These are phyloP conservation scores for Squalus acanthias DNA, from an alignment of 2,797 vertebrate species.

Conservation along the genomic window DNA sequence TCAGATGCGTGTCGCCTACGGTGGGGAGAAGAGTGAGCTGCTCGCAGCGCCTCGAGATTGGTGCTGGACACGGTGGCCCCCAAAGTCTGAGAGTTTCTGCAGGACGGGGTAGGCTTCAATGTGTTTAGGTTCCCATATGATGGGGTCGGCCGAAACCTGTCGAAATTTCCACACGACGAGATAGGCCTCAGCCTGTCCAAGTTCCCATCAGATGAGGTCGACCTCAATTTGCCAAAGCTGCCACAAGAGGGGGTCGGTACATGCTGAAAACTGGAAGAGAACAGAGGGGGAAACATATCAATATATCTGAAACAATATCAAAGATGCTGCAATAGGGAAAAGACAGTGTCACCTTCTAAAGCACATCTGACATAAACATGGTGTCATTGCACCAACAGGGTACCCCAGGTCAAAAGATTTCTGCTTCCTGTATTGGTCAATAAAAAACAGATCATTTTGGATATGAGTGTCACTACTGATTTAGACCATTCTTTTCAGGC, in stretches of 20 bases:
- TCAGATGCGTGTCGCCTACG: slow-evolving; percentile 22
- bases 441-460: not conserved
- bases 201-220: not conserved
- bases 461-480: too few species aligned
- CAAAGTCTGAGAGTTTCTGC: not conserved
- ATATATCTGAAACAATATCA: not conserved
- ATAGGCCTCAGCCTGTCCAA: not conserved
- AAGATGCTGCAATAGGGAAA: not conserved
- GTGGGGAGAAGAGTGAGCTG: slow-evolving; percentile 38
- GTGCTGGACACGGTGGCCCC: slow-evolving; percentile 59
- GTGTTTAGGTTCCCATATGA: not conserved
- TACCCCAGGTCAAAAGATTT: not conserved
- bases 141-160: not conserved
- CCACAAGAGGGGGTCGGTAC: slow-evolving; percentile 62
- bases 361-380: not conserved
- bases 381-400: not conserved
- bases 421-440: not conserved
- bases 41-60: slow-evolving; percentile 65
- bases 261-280: slow-evolving; percentile 61
- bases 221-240: slow-evolving; percentile 58
- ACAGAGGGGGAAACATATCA: not conserved
- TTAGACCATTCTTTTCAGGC: not conserved
- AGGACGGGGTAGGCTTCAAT: not conserved
- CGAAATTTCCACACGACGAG: not conserved
- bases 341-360: not conserved